These are phyloP conservation scores for Macquaria ambigua DNA, from an alignment of 2,113 vertebrate species.

Conservation along the genomic window DNA sequence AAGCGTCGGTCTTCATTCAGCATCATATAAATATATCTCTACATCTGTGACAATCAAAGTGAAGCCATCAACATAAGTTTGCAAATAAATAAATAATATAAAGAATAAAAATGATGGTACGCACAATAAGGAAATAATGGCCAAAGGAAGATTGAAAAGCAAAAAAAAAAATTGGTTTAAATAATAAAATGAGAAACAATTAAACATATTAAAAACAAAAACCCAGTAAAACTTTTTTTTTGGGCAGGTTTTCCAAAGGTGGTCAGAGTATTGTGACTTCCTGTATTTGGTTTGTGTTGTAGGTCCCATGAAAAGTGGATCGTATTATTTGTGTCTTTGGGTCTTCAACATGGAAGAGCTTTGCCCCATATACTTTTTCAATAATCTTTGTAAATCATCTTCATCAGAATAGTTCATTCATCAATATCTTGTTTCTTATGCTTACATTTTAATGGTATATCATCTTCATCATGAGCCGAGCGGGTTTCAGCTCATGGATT, in stretches of 20 bases:
- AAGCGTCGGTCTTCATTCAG: conserved; percentile 68
- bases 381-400: conserved; percentile 64
- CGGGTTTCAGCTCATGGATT: conserved; percentile 37
- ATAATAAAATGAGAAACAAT: conserved; percentile 25
- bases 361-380: conserved; percentile 56
- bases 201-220: conserved; percentile 44
- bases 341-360: conserved; percentile 68
- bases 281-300: conserved; percentile 79
- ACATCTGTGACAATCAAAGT: conserved; percentile 78
- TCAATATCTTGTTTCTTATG: conserved; percentile 31
- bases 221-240: conserved; percentile 32
- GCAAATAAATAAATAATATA: conserved; percentile 83
- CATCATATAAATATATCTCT: conserved; percentile 83
- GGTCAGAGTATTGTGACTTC: conserved; percentile 37
- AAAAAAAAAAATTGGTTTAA: conserved; percentile 60
- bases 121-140: conserved; percentile 80
- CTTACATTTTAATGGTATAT: conserved; percentile 22
- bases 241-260: conserved; percentile 45
- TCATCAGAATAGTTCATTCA: conserved; percentile 48
- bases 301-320: conserved; percentile 72
- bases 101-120: conserved; percentile 82
- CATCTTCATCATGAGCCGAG: conserved; percentile 37
- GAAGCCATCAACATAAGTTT: conserved; percentile 62
- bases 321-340: conserved; percentile 77
- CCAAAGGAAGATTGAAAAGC: conserved; percentile 83